A percentile compares a stretch with the other conserved stretches of the same genome.
phyloP scores from a whole-genome alignment of 64 coral and sea anemone species.

The Pocillopora verrucosa region DNA sequence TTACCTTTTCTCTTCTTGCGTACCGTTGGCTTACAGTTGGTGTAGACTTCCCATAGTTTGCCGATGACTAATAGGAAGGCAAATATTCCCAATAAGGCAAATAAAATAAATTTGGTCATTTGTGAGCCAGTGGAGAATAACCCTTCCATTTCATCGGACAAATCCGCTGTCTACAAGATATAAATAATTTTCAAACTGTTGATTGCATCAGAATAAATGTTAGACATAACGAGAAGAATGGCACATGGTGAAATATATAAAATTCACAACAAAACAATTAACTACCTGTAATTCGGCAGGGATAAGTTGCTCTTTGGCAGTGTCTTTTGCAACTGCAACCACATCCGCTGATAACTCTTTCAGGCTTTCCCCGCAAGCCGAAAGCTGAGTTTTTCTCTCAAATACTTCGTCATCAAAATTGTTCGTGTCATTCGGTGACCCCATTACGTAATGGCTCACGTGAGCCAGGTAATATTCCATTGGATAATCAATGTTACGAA shows the following conservation, averaged over 20 bases:
- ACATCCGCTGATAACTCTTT: constrained; percentile 5
- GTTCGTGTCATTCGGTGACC: background rate
- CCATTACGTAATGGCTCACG: background rate
- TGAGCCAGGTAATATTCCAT: constrained; percentile 22
- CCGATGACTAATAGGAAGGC: background rate
- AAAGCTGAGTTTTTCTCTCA: background rate
- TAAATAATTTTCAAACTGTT: background rate
- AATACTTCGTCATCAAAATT: background rate
- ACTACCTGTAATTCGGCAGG: constrained; percentile 11
- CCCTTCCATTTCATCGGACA: constrained; percentile 3
- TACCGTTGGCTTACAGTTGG: background rate
- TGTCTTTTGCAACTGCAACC: background rate
- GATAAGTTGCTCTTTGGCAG: background rate
- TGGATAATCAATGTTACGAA: constrained; percentile 23
- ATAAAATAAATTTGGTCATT: constrained; percentile 9
- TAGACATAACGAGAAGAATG: too few relatives aligned
- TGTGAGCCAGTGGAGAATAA: constrained; percentile 8
- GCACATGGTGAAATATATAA: too few relatives aligned
- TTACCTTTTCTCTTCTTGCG: constrained; percentile 41
- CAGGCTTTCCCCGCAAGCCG: background rate
- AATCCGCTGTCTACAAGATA: constrained; percentile 13
- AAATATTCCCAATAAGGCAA: constrained; percentile 5
- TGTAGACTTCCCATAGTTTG: background rate
- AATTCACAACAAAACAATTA: background rate
- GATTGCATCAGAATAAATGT: too few relatives aligned